phyloP scores from a whole-genome alignment of 2,113 vertebrate species.

The Mustela nigripes region DNA sequence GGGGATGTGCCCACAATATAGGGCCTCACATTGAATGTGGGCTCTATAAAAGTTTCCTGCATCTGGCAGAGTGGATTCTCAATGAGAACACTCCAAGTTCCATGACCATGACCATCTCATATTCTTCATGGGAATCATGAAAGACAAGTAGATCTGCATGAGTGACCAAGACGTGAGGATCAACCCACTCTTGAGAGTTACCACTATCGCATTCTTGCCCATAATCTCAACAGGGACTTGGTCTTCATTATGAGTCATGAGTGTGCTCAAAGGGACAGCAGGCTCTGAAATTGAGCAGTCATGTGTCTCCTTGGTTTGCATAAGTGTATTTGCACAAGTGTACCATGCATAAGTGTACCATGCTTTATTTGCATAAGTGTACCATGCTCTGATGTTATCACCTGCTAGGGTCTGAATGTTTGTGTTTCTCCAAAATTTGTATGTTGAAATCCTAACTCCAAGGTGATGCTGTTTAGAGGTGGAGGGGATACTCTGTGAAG shows the following conservation, averaged over 20 bases:
- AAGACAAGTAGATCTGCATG: not conserved
- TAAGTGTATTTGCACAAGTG: not conserved
- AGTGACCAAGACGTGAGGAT: not conserved
- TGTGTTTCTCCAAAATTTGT: too few relatives aligned
- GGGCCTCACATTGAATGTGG: not conserved
- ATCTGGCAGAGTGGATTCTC: not conserved
- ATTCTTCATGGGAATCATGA: not conserved
- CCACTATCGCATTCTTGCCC: accelerated
- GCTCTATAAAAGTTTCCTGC: not conserved
- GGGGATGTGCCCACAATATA: too few relatives aligned
- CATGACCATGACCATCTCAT: not conserved
- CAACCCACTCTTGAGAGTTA: too few relatives aligned
- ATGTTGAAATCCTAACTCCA: too few relatives aligned
- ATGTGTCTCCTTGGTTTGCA: too few relatives aligned
- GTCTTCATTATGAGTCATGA: not conserved
- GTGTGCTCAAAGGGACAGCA: not conserved
- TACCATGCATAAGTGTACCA: too few relatives aligned
- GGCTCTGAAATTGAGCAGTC: not conserved
- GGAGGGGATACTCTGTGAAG: not conserved
- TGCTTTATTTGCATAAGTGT: not conserved
- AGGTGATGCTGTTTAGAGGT: not conserved
- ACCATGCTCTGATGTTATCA: too few relatives aligned
- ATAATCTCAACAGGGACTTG: not conserved
- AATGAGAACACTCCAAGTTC: not conserved
- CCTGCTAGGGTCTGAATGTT: too few relatives aligned